Evolutionary conservation across 2,797 vertebrate species (phyloP), one percentile per base, ranked within the genome.

Genomic region (Xenopus petersii): DNA sequence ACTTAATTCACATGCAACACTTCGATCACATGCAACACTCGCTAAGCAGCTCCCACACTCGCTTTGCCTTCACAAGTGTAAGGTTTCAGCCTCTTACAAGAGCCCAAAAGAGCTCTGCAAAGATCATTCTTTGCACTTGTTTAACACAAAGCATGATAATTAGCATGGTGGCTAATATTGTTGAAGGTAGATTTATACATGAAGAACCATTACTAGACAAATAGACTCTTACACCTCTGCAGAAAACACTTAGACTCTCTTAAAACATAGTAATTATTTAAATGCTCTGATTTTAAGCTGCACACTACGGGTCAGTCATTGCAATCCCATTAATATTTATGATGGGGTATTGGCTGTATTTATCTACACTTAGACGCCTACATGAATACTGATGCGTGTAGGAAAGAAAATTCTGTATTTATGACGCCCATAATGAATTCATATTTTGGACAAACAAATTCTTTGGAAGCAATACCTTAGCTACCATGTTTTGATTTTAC

Each of bases 141-240:
- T 42, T 86, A 87, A 86, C 86, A 89, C 59, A 11, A 66, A 76
- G 72, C 54, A 78, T 84, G 82, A 84, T 82, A 83, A 84, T 83
- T 82, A 82, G 82, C 73, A 80, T 80, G 72, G 80, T 30, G 80
- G 83, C 82, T 83, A 86, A 75, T 85, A 81, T 70, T 64, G 65
- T 82, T 86, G 74, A 77, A 77, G 68, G 81, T 62, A 72, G 79
- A 77, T 70, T 73, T 71, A 82, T 82, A 9, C 75, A 81, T 76
- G 73, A 81, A 78, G 80, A 82, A 55, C 74, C 83, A 85, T 86
- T 85, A 82, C 83, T 84, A 0, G 60, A 77, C 75, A 70, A 13
- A 80, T 74, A 78, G 75, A 64, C 7, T 89, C 83, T 82, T 77
- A 26, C 78, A 69, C 64, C 64, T 67, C 36, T 21, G 75, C 77